Base-by-base conservation (phyloP, 2,113 vertebrate species). In the Eulemur macaco region DNA sequence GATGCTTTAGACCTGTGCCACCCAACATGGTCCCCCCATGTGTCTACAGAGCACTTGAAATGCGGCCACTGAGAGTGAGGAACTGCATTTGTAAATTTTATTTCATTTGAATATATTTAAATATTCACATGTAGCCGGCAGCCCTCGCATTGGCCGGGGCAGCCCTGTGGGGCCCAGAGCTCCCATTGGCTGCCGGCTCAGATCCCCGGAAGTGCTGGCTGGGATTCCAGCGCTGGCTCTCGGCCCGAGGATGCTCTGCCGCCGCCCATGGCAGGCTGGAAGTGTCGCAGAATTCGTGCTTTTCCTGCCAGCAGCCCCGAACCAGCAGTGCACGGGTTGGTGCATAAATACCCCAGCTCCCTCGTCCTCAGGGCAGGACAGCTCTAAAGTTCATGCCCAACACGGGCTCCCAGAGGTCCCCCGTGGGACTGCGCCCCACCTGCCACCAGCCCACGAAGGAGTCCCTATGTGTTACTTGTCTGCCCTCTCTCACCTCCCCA, bases 331-430 rank as follows among this genome's bases (percentile, higher is more conserved):
- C 60, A 15, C 18, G 39, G 52, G 27, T 39, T 34, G 45, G 6
- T 9, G 23, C 12, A 6, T 73, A 3, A 37, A 6, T 13, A 14
- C n/a, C 21, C 45, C 74, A 31, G 63, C 23, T 47, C 50, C 50
- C 39, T 18, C 1, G 0, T 56, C 42, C 77, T 34, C 15, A 0
- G 1, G 12, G n/a, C 5, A 15, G 34, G 20, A 6, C 23, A 27
- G 47, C 25, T 31, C 25, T 12, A 60, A 15, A 8, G 15, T 7
- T 29, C 39, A 10, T 10, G 34, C 58, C 66, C 18, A 1, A 10
- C 6, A 1, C 6, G 2, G 3, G 2, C 23, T 31, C 50, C 60
- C 54, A 18, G 45, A 54, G 23, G 45, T 1, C 52, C 86, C 27
- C 52, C 6, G 0, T 0, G 23, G 85, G 39, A 15, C 21, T 27